Conservation (phyloP, 2,797 vertebrate species). For the Anomalospiza imberbis region DNA sequence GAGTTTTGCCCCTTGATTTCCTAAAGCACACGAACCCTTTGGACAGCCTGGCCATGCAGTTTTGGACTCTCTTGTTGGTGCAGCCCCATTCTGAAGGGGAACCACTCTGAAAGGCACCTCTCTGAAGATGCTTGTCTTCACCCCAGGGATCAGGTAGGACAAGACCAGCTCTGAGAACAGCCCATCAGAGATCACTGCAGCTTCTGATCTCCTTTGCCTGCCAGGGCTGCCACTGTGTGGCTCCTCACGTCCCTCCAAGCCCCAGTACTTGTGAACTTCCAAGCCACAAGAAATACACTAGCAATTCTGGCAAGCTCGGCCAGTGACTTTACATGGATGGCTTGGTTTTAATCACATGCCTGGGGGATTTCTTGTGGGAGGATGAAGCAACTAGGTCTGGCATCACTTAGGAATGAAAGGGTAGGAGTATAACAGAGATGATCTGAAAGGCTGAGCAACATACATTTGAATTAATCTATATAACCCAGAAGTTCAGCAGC, state of each 20-base stretch:
- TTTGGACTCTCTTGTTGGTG: not conserved
- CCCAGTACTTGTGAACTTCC: not conserved
- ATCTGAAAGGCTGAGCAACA: conserved; percentile 6
- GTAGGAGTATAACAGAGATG: not conserved
- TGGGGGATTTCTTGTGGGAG: conserved; percentile 18
- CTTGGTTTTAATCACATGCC: conserved; percentile 17
- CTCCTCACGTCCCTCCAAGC: not conserved
- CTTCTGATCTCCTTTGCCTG: not conserved
- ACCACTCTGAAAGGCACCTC: not conserved
- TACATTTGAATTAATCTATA: not conserved
- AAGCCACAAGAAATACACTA: not conserved
- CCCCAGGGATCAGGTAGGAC: not conserved
- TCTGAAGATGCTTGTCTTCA: not conserved
- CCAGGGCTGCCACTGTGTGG: not conserved
- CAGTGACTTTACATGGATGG: not conserved
- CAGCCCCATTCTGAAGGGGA: not conserved
- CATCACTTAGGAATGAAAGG: not conserved
- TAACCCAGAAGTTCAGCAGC: not conserved
- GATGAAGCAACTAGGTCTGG: conserved; percentile 10
- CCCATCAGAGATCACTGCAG: not conserved
- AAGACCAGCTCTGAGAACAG: not conserved
- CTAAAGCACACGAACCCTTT: not conserved
- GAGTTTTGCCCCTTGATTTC: not conserved
- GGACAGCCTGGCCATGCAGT: not conserved
- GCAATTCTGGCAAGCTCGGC: not conserved